Evolutionary conservation across 2,888 invertebrate genomes (phyloP).

Genomic region (Plusia festucae): DNA sequence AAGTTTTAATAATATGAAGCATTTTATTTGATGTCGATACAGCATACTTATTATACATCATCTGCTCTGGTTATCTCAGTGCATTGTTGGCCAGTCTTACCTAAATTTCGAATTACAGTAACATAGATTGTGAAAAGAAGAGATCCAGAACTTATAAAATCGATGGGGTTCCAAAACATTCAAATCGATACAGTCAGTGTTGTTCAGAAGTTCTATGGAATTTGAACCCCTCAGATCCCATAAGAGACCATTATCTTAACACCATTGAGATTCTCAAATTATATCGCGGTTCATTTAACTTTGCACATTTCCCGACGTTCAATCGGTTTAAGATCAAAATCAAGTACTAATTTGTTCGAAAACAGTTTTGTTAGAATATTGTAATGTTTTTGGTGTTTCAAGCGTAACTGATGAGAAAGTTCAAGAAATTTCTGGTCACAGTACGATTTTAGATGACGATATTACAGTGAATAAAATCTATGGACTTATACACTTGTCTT

Average conservation of each 20-base stretch:
- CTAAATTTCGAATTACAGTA: no score
- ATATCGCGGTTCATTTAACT: constrained; percentile 47
- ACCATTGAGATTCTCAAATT: constrained; percentile 26
- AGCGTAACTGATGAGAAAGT: background rate
- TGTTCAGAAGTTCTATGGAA: background rate
- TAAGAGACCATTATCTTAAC: background rate
- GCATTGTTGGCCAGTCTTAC: no score
- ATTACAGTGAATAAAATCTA: background rate
- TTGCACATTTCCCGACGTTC: constrained; percentile 35
- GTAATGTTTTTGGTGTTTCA: background rate
- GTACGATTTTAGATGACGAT: no score
- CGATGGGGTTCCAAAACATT: background rate
- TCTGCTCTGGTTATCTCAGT: no score
- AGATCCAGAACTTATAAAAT: no score
- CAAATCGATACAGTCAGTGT: background rate
- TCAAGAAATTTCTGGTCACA: background rate
- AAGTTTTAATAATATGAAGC: no score
- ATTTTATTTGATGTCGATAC: no score
- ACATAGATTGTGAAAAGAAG: no score
- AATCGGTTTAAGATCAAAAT: constrained; percentile 25
- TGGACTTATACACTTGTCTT: background rate
- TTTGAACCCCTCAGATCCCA: background rate
- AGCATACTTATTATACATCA: no score
- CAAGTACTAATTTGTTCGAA: background rate
- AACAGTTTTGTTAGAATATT: constrained; percentile 1